Base-by-base conservation (phyloP, 92 coral and sea anemone genomes). In the Zoanthus gigantus region DNA sequence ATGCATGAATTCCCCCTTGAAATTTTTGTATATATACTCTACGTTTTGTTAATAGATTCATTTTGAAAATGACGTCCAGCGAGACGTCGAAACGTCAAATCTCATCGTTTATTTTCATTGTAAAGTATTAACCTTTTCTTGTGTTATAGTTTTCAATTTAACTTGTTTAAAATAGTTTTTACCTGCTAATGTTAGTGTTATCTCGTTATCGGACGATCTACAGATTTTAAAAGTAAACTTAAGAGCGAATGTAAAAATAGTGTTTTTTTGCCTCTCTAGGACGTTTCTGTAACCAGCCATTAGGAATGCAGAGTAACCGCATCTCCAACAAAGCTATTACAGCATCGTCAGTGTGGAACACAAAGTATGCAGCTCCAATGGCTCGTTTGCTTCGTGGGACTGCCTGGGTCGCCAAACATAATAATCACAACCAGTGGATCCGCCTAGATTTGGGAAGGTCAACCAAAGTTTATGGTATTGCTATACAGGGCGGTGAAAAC, bases 401-500 rank as follows among this genome's bases (percentile, higher is more conserved):
- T n/a, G 84, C 46, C 28, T 89, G 92, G 92, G 81, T 82, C 28
- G 76, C 92, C 28, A 76, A 37, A n/a, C 34, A 84, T 14, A 68
- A 77, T 17, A 87, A 89, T 63, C 82, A 84, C 52, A 74, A 68
- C 44, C 89, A 87, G 7, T 89, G 92, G 92, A 54, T 89, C 11
- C 44, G 82, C 23, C 58, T 89, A 16, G 93, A 93, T 76, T 85
- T 93, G 72, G 77, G 93, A 37, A 79, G 78, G 47, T 65, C 89
- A 3, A 90, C 78, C 75, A 91, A 84, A 68, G 89, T 93, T 66
- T 74, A 90, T 42, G 89, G 89, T 72, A 79, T 93, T 31, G 91
- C 91, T 10, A 90, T 91, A 45, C 93, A 91, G 83, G 87, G 94
- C 10, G 78, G 88, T 2, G 72, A 74, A 5, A 63, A 80, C 37